These are phyloP conservation scores for Scaeva pyrastri DNA, from an alignment of 2,888 invertebrate genomes.

Conservation along the genomic window DNA sequence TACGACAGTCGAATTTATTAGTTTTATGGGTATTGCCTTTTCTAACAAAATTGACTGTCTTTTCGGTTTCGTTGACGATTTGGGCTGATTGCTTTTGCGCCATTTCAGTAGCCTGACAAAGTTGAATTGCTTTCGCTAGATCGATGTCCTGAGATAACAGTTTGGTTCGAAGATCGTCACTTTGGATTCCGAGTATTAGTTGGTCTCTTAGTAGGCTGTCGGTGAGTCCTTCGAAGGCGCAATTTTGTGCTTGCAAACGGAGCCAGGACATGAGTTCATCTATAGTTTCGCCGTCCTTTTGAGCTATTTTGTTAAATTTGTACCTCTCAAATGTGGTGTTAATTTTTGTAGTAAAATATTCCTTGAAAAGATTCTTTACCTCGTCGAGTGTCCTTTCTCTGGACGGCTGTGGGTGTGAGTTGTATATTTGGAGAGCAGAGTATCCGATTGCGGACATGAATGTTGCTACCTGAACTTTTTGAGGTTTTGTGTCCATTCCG, in stretches of 20 bases:
- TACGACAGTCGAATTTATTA: constrained; percentile 7
- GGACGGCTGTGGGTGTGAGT: not conserved
- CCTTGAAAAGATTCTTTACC: constrained; percentile 36
- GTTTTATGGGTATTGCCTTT: not conserved
- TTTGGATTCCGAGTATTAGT: constrained; percentile 14
- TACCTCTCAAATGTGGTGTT: constrained; percentile 35
- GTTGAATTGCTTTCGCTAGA: not conserved
- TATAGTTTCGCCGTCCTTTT: constrained; percentile 10
- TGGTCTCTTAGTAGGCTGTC: constrained; percentile 34
- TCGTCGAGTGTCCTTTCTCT: constrained; percentile 6
- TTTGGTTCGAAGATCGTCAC: not conserved
- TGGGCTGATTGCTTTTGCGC: constrained; percentile 5
- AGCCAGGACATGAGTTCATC: constrained; percentile 3
- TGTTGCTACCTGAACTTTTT: constrained; percentile 19
- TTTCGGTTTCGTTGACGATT: not conserved
- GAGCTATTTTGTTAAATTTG: constrained; percentile 43
- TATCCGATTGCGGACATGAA: constrained; percentile 49
- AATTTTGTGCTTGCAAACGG: constrained; percentile 15
- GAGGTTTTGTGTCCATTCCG: not conserved
- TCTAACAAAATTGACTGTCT: not conserved
- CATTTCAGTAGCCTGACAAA: not conserved
- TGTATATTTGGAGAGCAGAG: constrained; percentile 21
- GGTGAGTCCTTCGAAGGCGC: constrained; percentile 22
- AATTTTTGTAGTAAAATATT: constrained; percentile 32
- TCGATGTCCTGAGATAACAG: not conserved